Evolutionary conservation across 2,888 invertebrate species (phyloP).

Genomic region (Diadegma fenestrale): DNA sequence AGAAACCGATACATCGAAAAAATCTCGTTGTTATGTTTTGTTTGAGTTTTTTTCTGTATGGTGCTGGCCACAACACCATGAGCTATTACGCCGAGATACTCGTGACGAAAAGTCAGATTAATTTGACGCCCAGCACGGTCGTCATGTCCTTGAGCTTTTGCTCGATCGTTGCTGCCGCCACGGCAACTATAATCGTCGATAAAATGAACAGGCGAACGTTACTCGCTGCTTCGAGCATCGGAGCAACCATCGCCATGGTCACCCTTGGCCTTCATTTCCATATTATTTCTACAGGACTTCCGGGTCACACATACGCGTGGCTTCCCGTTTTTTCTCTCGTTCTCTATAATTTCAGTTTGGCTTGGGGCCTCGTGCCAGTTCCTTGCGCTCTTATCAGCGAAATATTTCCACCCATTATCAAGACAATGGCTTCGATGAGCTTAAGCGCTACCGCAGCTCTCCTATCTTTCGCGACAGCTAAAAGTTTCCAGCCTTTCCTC

Average conservation of each 20-base stretch:
- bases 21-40: conserved; percentile 83
- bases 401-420: conserved; percentile 80
- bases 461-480: conserved; percentile 75
- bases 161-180: conserved; percentile 85
- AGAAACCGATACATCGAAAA: conserved; percentile 80
- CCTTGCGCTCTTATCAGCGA: conserved; percentile 80
- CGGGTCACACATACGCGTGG: conserved; percentile 72
- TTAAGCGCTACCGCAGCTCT: conserved; percentile 75
- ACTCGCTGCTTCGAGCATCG: conserved; percentile 84
- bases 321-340: conserved; percentile 77
- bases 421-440: conserved; percentile 78
- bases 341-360: conserved; percentile 74
- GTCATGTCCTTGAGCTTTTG: conserved; percentile 86
- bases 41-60: conserved; percentile 86
- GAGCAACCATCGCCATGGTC: conserved; percentile 79
- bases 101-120: conserved; percentile 80
- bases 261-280: conserved; percentile 79
- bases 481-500: conserved; percentile 78
- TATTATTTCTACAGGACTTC: conserved; percentile 71
- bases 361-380: conserved; percentile 77
- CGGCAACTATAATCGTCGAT: conserved; percentile 85
- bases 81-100: conserved; percentile 84
- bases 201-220: conserved; percentile 85
- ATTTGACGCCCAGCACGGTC: conserved; percentile 81
- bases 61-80: conserved; percentile 84